A percentile compares a stretch with the other conserved stretches of the same genome.
Evolutionary conservation across 2,888 invertebrate genomes (phyloP).

Genomic region (Myopa tessellatipennis): DNA sequence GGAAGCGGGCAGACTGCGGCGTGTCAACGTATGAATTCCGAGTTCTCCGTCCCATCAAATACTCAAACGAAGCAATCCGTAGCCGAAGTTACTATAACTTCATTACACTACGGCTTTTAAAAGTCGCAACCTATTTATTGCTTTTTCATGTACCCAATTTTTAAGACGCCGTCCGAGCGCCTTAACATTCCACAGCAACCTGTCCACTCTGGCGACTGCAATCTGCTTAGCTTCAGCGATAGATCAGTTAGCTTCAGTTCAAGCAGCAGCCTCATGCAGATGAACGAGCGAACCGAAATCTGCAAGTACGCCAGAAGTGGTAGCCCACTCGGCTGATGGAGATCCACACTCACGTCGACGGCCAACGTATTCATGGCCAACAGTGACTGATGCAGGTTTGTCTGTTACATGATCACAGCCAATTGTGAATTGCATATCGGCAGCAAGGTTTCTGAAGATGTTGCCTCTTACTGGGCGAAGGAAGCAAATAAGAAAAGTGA

Average conservation of each 20-base stretch:
- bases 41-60: background rate
- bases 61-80: background rate
- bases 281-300: background rate
- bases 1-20: conserved; percentile 3
- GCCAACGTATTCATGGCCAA: too few relatives aligned
- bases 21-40: background rate
- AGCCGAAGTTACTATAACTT: background rate
- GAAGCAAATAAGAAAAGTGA: background rate
- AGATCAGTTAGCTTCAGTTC: background rate
- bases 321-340: background rate
- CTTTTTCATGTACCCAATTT: background rate
- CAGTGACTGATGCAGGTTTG: background rate
- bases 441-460: background rate
- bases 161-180: background rate
- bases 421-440: background rate
- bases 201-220: background rate
- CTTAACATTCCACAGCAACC: background rate
- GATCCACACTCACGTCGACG: background rate
- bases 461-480: background rate
- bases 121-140: too few relatives aligned
- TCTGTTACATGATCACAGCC: background rate
- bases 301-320: background rate
- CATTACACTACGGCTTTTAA: too few relatives aligned
- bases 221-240: conserved; percentile 8
- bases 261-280: background rate